Conservation (phyloP, 2,797 vertebrate genomes). For the Micrastur ruficollis region DNA sequence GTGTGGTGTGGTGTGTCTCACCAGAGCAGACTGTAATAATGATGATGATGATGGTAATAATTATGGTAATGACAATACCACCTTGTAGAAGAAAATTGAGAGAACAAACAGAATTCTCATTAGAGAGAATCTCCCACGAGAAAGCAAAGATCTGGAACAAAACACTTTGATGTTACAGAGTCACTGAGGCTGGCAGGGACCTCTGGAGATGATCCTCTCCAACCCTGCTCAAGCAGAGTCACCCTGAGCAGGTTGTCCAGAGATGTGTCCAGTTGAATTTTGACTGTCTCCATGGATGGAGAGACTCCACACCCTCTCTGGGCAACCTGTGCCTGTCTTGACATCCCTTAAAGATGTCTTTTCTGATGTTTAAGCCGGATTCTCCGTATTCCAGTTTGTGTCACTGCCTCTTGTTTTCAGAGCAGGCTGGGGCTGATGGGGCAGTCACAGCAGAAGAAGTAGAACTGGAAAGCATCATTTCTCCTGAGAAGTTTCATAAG, state of each 20-base stretch:
- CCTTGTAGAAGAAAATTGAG: fast-evolving
- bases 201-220: fast-evolving
- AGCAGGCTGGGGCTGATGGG: fast-evolving
- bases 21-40: no score
- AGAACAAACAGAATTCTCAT: neutral
- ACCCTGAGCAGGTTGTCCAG: neutral
- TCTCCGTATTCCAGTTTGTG: neutral
- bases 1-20: no score
- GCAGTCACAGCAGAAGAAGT: neutral
- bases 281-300: neutral
- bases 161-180: neutral
- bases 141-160: neutral
- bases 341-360: no score
- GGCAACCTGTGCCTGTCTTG: fast-evolving
- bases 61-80: no score
- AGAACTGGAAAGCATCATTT: no score
- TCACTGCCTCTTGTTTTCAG: neutral
- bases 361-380: neutral
- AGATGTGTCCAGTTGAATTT: fast-evolving
- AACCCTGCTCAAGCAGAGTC: neutral
- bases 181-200: neutral
- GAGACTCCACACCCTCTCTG: neutral
- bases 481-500: fast-evolving
- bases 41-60: no score
- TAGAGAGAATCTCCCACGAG: neutral